Evolutionary conservation across 30 jellyfish, hydroid and myxozoan genomes (phyloP), one percentile per base, ranked within the genome.

Genomic region (Chironex yamaguchii): DNA sequence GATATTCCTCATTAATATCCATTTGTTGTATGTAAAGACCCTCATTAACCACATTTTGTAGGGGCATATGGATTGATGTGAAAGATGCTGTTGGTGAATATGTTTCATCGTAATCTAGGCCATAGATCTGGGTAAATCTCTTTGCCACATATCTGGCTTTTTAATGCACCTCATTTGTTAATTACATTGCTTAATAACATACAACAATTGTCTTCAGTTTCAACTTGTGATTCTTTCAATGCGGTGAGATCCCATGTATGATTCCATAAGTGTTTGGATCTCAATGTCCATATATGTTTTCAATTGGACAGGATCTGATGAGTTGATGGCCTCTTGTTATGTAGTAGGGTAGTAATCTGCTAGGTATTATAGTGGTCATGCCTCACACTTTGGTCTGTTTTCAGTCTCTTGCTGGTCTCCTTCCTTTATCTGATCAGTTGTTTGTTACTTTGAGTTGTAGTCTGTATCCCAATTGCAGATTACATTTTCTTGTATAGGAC

Each of bases 1-100:
- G n/a, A n/a, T n/a, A n/a, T 71, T 68, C 85, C 26, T 50, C 70
- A 21, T 74, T 74, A 3, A 74, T 79, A 27, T 74, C 84, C 87
- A 74, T 74, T 29, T 74, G 87, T 22, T 30, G 87, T 24, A 74
- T 4, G 23, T 70, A 35, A 2, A 70, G 9, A 3, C 27, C 4
- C 17, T 70, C 84, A 30, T 70, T 70, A 3, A 30, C 9, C 22
- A 70, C 69, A 12, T 70, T 70, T 23, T 70, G 84, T 12, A 70
- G 78, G n/a, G 36, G 33, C 29, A 70, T 13, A 27, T 70, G 17
- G 12, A 70, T 70, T 29, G 84, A 70, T 27, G 84, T 34, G 71
- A 70, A 70, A 30, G 71, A 3, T 3, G 84, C 4, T 2, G 84
- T 70, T 11, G 84, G 84, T 2, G 84, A 70, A 23, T 21, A 27